Evolutionary conservation across 2,797 vertebrate genomes (phyloP).

Genomic region (Dallia pectoralis): DNA sequence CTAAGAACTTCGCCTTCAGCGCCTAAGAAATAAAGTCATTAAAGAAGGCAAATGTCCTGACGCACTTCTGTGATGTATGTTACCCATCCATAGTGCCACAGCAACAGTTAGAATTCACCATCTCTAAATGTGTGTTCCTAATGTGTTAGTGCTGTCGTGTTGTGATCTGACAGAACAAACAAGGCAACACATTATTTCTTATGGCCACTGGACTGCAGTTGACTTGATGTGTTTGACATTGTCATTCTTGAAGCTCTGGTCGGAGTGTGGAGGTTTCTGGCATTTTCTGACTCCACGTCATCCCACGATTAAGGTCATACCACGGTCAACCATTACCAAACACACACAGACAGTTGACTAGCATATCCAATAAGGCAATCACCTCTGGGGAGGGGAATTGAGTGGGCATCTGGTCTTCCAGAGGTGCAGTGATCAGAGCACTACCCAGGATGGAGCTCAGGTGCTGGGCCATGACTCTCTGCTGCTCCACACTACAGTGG

Average conservation of each 20-base stretch:
- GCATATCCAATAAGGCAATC: constrained; percentile 8
- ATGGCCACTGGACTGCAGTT: too few species aligned
- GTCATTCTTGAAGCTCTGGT: too few species aligned
- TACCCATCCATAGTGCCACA: too few species aligned
- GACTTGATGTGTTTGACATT: too few species aligned
- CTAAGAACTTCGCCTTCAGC: constrained; percentile 88
- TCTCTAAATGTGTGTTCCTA: neutral
- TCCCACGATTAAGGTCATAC: too few species aligned
- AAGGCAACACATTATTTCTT: too few species aligned
- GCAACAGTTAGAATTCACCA: too few species aligned
- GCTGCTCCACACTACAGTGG: constrained; percentile 92
- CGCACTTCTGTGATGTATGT: too few species aligned
- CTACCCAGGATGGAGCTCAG: constrained; percentile 84
- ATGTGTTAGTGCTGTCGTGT: neutral
- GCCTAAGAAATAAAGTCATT: constrained; percentile 68
- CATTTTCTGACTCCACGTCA: too few species aligned
- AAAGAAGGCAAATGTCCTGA: too few species aligned
- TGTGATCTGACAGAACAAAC: neutral
- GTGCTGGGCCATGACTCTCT: constrained; percentile 86
- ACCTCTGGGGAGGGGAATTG: constrained; percentile 93
- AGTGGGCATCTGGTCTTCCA: constrained; percentile 77
- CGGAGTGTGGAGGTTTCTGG: too few species aligned
- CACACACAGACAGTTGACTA: neutral
- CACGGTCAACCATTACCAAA: too few species aligned
- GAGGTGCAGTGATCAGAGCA: constrained; percentile 78